Evolutionary conservation across 2,797 vertebrate species (phyloP).

Genomic region (Anguilla anguilla): DNA sequence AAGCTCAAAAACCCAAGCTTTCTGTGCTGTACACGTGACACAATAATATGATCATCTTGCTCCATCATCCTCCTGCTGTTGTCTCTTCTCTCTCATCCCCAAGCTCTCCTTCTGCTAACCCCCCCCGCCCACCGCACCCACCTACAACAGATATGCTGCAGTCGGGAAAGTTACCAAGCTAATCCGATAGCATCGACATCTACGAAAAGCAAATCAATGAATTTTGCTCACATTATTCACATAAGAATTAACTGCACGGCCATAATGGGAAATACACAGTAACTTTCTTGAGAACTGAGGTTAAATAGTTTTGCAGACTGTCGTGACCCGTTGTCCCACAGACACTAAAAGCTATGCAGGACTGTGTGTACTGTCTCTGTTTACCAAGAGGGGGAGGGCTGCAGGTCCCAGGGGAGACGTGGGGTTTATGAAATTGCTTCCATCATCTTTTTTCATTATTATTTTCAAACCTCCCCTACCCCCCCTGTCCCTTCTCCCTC

Average conservation of each 20-base stretch:
- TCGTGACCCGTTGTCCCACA: background rate
- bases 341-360: background rate
- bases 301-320: background rate
- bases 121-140: background rate
- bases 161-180: background rate
- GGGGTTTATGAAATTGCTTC: conserved; percentile 23
- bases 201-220: background rate
- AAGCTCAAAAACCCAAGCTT: background rate
- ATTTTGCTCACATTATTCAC: background rate
- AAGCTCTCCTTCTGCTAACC: too few species aligned
- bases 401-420: background rate
- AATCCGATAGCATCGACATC: background rate
- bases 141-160: background rate
- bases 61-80: background rate
- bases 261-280: background rate
- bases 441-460: conserved; percentile 3
- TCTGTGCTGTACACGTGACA: background rate
- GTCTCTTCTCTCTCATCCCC: background rate
- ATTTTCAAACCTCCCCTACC: background rate
- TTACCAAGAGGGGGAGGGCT: background rate
- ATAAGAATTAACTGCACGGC: background rate
- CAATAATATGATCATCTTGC: background rate
- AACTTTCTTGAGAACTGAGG: background rate
- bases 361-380: background rate
- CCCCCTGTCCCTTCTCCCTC: background rate